Evolutionary conservation across 2,888 invertebrate species (phyloP), one percentile per base, ranked within the genome.

Genomic region (Latrodectus hesperus): DNA sequence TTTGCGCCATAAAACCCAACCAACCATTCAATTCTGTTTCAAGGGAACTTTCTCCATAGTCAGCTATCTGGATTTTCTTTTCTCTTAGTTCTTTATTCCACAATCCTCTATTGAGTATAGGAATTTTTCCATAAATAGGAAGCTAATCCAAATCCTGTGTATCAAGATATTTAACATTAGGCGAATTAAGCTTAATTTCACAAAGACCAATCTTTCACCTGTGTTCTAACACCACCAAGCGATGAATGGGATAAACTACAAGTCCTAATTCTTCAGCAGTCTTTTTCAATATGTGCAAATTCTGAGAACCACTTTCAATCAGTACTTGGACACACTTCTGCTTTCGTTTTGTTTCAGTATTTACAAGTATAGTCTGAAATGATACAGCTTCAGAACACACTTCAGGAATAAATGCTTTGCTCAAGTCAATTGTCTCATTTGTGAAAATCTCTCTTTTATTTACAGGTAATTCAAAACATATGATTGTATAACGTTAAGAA

Each of bases 281-380:
- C 22, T 22, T 22, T 22, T 22, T 22, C 22, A 22, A 22, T 22
- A 1, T 22, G 22, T 22, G 12, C n/a, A 22, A 9, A 9, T 65
- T 65, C 65, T 65, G n/a, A 65, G n/a, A 65, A 65, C 10, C 65
- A 16, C 65, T 65, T 9, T 65, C 65, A 65, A 65, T 65, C 17
- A 65, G 17, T 65, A 10, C 65, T 16, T 22, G 1, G 22, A 22
- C 22, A 22, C 22, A 22, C 22, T 22, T 22, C 22, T 22, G 22
- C 22, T 22, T 22, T 10, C n/a, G 22, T n/a, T 70, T 26, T 22
- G 70, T 10, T 26, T 70, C 70, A 70, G 26, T 38, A 70, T 70
- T 70, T 70, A 70, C 10, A 12, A 70, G 26, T 22, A 70, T 22
- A 70, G 70, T 70, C 38, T 26, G 70, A 1, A 22, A 22, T 22